Evolutionary conservation across 2,113 vertebrate genomes (phyloP).

Genomic region (Tyto alba): DNA sequence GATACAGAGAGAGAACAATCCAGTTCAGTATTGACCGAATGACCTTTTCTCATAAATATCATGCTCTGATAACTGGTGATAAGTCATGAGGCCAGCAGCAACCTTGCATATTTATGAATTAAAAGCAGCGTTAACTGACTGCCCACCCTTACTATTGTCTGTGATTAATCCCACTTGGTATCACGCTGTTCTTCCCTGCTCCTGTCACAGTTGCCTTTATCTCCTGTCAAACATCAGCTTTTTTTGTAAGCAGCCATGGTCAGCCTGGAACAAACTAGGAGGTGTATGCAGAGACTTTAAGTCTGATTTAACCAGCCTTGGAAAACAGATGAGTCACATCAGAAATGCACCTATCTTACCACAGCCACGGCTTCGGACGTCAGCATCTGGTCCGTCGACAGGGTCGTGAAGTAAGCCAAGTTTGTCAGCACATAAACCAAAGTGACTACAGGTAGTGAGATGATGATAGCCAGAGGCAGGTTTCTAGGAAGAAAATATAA

Average conservation of each 20-base stretch:
- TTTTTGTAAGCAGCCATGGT: neutral
- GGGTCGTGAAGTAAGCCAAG: conserved; percentile 95
- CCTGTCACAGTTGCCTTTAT: neutral
- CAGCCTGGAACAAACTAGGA: neutral
- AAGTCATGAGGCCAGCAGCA: conserved; percentile 5
- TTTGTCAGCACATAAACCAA: conserved; percentile 95
- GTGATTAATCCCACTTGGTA: neutral
- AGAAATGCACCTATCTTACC: conserved; percentile 71
- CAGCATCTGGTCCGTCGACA: conserved; percentile 86
- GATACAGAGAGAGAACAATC: neutral
- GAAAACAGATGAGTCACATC: neutral
- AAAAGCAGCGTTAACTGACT: neutral
- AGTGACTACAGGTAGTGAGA: conserved; percentile 94
- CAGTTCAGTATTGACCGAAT: neutral
- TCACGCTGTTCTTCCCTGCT: neutral
- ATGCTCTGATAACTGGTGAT: neutral
- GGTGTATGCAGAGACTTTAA: neutral
- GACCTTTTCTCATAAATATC: neutral
- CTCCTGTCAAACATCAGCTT: neutral
- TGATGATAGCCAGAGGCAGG: conserved; percentile 95
- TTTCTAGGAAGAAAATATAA: conserved; percentile 74
- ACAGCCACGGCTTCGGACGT: conserved; percentile 90
- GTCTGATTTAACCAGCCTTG: neutral
- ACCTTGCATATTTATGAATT: neutral
- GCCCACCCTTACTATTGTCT: neutral